A percentile compares a stretch with the other conserved stretches of the same genome.
Conservation (phyloP, 1,140 invertebrate species). For the Sitophilus oryzae region DNA sequence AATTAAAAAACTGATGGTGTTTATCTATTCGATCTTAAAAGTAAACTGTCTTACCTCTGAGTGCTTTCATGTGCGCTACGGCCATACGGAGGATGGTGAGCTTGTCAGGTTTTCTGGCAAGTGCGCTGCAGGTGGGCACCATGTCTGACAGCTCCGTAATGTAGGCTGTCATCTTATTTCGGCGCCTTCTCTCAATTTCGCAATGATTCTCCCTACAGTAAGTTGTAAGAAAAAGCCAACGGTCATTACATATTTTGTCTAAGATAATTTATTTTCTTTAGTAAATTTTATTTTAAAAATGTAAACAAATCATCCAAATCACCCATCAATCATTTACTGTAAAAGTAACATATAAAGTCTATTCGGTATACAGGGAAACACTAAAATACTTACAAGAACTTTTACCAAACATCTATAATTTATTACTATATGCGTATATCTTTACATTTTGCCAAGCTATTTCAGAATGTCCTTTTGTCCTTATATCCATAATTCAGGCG, state of each 20-base stretch:
- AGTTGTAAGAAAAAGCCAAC: slow-evolving; percentile 47
- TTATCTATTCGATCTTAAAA: neutral
- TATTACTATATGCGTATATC: too few relatives aligned
- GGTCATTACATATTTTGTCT: slow-evolving; percentile 46
- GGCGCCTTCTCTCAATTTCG: slow-evolving; percentile 94
- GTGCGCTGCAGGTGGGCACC: slow-evolving; percentile 96
- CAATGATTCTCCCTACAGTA: slow-evolving; percentile 96
- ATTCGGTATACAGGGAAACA: too few relatives aligned
- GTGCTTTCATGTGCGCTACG: slow-evolving; percentile 97
- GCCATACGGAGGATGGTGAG: slow-evolving; percentile 99
- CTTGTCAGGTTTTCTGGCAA: slow-evolving; percentile 98
- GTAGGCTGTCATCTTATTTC: slow-evolving; percentile 99
- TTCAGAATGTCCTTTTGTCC: too few relatives aligned
- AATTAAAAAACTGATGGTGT: neutral
- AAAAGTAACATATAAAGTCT: too few relatives aligned
- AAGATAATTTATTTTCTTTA: neutral
- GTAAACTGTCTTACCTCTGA: slow-evolving; percentile 63
- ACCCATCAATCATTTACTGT: too few relatives aligned
- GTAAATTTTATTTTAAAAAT: too few relatives aligned
- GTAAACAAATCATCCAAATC: neutral
- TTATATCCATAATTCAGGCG: too few relatives aligned
- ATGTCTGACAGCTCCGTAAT: slow-evolving; percentile 99
- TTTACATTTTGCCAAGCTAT: too few relatives aligned
- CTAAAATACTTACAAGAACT: too few relatives aligned
- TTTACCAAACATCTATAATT: too few relatives aligned